Percentiles rank a stretch among this genome's conserved stretches.
phyloP scores from a whole-genome alignment of 37 sponge, comb jelly and placozoan genomes.

The Theonella swinhoei region DNA sequence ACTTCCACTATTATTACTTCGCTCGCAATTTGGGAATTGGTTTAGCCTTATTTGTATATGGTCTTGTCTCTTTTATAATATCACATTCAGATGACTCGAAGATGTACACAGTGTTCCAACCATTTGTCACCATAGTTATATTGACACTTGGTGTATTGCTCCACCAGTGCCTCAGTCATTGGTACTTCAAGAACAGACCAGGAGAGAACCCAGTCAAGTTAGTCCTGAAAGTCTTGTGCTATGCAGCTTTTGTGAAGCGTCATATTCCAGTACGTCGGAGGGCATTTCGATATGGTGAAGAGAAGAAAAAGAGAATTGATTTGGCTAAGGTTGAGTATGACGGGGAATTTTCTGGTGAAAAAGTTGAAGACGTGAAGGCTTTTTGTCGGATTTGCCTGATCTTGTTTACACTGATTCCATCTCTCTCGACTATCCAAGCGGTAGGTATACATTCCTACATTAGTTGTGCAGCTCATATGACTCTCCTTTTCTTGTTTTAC shows the following conservation, averaged over 20 bases:
- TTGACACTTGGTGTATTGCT: not conserved
- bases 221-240: no score
- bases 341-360: slow-evolving; percentile 37
- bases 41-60: no score
- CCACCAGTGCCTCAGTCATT: no score
- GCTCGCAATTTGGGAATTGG: not conserved
- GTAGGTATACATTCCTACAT: no score
- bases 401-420: slow-evolving; percentile 4
- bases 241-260: no score
- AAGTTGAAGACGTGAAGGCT: slow-evolving; percentile 61
- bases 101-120: no score
- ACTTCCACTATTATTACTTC: slow-evolving; percentile 19
- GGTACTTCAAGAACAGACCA: no score
- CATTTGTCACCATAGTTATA: not conserved
- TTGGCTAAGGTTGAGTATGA: slow-evolving; percentile 41
- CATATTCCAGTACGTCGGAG: slow-evolving; percentile 14
- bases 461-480: no score
- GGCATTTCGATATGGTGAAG: slow-evolving; percentile 38
- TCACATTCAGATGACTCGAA: not conserved
- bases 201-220: no score
- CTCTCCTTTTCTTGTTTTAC: not conserved
- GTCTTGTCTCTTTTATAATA: not conserved
- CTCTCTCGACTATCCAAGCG: no score
- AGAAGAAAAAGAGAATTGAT: slow-evolving; percentile 6
- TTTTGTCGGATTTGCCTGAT: slow-evolving; percentile 38